Conservation (phyloP, 2,113 vertebrate genomes). For the Tilapia sparmanii region DNA sequence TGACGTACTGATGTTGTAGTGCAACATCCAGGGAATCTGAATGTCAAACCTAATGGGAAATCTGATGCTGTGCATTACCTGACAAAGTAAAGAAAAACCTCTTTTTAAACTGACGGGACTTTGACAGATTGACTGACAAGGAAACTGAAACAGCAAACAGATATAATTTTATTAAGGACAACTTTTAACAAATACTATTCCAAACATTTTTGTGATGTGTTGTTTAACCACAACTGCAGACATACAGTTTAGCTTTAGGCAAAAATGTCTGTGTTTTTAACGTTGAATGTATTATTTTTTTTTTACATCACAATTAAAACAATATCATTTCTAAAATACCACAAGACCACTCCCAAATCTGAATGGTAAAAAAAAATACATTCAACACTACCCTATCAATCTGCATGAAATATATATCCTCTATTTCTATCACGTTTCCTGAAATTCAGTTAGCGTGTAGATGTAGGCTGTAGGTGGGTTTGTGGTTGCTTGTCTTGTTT, state of each 20-base stretch:
- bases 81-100: neutral
- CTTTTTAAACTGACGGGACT: neutral
- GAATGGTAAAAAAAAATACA: neutral
- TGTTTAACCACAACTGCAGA: neutral
- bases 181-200: neutral
- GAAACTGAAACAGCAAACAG: neutral
- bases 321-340: neutral
- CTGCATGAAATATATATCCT: neutral
- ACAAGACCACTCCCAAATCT: neutral
- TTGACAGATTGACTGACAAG: neutral
- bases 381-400: neutral
- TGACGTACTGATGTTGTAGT: neutral
- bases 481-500: neutral
- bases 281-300: rapidly evolving
- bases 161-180: neutral
- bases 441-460: neutral
- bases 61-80: no score
- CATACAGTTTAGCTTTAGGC: neutral
- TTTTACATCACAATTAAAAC: neutral
- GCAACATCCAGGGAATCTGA: neutral
- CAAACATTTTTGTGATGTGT: neutral
- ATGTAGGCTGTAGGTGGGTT: neutral
- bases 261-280: neutral
- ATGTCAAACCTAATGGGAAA: neutral
- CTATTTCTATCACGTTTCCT: neutral